These are phyloP conservation scores for Prunella fulvescens DNA, from an alignment of 2,113 vertebrate species.

Conservation along the genomic window DNA sequence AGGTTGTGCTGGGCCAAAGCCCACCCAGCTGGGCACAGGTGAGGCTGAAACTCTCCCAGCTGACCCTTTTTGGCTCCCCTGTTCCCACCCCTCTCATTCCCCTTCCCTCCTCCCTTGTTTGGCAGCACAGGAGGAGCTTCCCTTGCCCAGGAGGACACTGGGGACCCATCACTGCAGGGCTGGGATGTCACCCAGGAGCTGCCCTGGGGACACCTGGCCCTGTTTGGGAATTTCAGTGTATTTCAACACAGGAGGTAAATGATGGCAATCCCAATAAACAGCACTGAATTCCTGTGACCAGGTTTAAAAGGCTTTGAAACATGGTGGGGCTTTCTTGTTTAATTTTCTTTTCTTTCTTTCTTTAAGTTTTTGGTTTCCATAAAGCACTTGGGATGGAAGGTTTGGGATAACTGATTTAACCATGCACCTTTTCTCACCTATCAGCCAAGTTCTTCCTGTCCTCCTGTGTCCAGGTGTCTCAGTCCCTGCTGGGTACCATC, in stretches of 20 bases:
- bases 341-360: no score
- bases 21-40: rapidly evolving
- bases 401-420: not conserved
- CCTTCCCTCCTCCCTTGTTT: not conserved
- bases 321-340: not conserved
- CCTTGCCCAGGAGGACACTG: not conserved
- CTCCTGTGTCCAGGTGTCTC: not conserved
- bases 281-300: rapidly evolving
- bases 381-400: not conserved
- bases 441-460: not conserved
- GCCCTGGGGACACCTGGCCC: not conserved
- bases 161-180: not conserved
- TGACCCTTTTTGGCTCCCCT: not conserved
- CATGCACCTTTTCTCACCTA: rapidly evolving
- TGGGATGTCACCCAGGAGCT: not conserved
- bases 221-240: not conserved
- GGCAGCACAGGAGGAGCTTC: not conserved
- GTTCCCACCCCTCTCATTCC: rapidly evolving
- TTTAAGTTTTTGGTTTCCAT: not conserved
- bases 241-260: not conserved
- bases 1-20: not conserved
- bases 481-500: no score
- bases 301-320: not conserved
- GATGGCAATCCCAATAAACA: not conserved
- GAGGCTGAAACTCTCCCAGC: not conserved